A percentile compares a stretch with the other conserved stretches of the same genome.
These are phyloP conservation scores for Rhopilema esculentum DNA, from an alignment of 30 jellyfish, hydroid and myxozoan species.

Conservation along the genomic window DNA sequence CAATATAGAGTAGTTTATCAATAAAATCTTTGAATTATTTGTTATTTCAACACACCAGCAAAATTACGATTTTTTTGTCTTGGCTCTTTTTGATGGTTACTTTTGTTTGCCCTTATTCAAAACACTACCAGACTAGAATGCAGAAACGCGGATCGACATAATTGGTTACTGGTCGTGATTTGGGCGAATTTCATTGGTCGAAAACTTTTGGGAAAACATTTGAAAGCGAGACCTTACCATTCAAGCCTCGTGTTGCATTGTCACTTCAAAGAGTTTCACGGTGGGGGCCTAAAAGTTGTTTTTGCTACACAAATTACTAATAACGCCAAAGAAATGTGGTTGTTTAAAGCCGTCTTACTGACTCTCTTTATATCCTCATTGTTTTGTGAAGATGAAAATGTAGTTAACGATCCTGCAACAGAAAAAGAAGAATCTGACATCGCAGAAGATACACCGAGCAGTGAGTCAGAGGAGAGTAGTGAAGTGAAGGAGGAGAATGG, in stretches of 20 bases:
- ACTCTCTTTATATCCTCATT: conserved; percentile 15
- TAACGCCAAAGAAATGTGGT: conserved; percentile 10
- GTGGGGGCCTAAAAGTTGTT: conserved; percentile 32
- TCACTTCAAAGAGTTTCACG: background rate
- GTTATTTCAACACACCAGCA: no score
- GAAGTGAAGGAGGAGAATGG: conserved; percentile 79
- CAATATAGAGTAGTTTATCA: no score
- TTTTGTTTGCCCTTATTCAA: background rate
- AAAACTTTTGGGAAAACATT: background rate
- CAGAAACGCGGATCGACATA: conserved; percentile 62
- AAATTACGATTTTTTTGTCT: background rate
- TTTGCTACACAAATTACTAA: background rate
- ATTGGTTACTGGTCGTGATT: conserved; percentile 49
- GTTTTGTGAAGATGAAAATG: conserved; percentile 20
- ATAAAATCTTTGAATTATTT: background rate
- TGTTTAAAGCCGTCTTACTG: background rate
- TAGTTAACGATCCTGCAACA: background rate
- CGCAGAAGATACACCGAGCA: background rate
- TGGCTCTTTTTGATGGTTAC: background rate
- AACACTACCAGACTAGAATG: background rate
- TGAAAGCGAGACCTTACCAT: conserved; percentile 43
- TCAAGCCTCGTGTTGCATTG: conserved; percentile 29
- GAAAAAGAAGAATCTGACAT: conserved; percentile 19
- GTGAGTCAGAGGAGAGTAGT: conserved; percentile 6
- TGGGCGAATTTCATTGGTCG: conserved; percentile 56